Conservation (phyloP, 1,140 invertebrate genomes). For the Bombus sibiricus region DNA sequence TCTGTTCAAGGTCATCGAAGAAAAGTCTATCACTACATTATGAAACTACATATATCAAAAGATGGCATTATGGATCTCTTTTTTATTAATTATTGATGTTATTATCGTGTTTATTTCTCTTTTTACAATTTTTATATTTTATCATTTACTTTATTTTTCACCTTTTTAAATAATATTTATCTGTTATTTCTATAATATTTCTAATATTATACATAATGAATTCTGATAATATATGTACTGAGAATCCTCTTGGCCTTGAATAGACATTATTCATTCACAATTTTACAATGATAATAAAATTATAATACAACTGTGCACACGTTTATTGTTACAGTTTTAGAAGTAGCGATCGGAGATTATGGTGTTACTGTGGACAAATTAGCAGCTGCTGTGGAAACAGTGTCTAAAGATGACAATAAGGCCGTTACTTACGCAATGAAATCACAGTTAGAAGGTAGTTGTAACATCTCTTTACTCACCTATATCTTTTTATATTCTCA, state of each 20-base stretch:
- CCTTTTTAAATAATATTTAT: no score
- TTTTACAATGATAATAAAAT: neutral
- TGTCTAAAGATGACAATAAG: conserved; percentile 79
- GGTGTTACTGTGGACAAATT: conserved; percentile 85
- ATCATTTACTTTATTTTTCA: no score
- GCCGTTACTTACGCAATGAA: conserved; percentile 31
- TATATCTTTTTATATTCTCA: neutral
- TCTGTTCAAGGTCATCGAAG: neutral
- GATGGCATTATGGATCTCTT: neutral
- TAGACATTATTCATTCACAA: neutral
- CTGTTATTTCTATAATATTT: no score
- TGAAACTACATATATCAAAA: neutral
- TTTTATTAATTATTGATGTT: neutral
- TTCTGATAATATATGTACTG: no score
- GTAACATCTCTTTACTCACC: neutral
- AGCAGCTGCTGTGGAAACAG: conserved; percentile 82
- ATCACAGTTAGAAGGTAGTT: conserved; percentile 19
- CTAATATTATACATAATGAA: no score
- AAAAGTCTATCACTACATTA: neutral
- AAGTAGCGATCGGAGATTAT: conserved; percentile 91
- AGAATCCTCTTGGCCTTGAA: neutral
- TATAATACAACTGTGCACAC: neutral
- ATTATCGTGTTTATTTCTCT: neutral
- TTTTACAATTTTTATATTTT: no score
- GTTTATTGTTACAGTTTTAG: conserved; percentile 86